Evolutionary conservation across 2,888 invertebrate species (phyloP).

Genomic region (Malachius bipustulatus): DNA sequence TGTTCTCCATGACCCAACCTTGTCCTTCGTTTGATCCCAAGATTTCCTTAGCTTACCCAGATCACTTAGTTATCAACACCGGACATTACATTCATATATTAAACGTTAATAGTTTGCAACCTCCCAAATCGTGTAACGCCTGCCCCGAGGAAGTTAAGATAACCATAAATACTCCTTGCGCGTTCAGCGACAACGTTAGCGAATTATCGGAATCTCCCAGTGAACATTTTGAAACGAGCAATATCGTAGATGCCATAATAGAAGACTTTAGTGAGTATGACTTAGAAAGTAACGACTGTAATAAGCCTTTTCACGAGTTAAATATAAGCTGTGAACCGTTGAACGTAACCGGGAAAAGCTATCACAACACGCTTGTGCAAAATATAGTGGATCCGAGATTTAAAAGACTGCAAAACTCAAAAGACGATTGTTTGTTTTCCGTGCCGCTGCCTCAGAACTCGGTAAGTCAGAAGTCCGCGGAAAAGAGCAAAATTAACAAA

Average conservation of each 20-base stretch:
- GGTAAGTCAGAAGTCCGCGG: slow-evolving; percentile 23
- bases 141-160: slow-evolving; percentile 17
- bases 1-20: slow-evolving; percentile 74
- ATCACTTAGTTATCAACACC: slow-evolving; percentile 36
- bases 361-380: slow-evolving; percentile 35
- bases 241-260: slow-evolving; percentile 35
- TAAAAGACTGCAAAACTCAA: slow-evolving; percentile 31
- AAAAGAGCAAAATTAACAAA: slow-evolving; percentile 36
- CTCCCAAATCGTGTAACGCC: slow-evolving; percentile 18
- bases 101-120: slow-evolving; percentile 31
- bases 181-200: slow-evolving; percentile 30
- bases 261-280: slow-evolving; percentile 39
- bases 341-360: slow-evolving; percentile 37
- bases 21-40: slow-evolving; percentile 46
- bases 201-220: slow-evolving; percentile 35
- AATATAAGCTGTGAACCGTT: slow-evolving; percentile 38
- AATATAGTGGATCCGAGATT: slow-evolving; percentile 35
- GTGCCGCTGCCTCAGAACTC: slow-evolving; percentile 31
- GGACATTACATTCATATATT: slow-evolving; percentile 37
- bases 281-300: slow-evolving; percentile 35
- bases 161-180: slow-evolving; percentile 16
- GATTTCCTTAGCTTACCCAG: slow-evolving; percentile 34
- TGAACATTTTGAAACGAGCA: slow-evolving; percentile 31
- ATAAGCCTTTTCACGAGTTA: slow-evolving; percentile 37
- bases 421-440: slow-evolving; percentile 33